A percentile compares a stretch with the other conserved stretches of the same genome.
phyloP scores from a whole-genome alignment of 1,140 invertebrate genomes.

The Ostrea denselamellosa region DNA sequence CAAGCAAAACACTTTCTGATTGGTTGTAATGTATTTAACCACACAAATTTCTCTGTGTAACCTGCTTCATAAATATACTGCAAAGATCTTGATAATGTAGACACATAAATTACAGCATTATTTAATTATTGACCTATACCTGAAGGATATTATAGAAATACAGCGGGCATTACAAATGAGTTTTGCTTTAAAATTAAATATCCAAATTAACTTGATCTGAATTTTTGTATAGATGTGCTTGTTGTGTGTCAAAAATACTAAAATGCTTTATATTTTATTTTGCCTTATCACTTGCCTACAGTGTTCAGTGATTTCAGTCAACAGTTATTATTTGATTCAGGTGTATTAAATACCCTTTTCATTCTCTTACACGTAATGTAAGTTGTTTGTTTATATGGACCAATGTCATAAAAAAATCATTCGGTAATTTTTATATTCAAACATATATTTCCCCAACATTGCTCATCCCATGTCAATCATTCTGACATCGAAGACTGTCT shows the following conservation, averaged over 20 bases:
- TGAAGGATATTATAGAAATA: background rate
- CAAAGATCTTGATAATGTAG: background rate
- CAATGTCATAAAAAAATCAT: background rate
- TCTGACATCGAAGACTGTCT: conserved; percentile 20
- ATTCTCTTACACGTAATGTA: background rate
- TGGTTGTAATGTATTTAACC: conserved; percentile 29
- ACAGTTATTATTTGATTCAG: background rate
- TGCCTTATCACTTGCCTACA: background rate
- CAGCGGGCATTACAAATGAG: conserved; percentile 7
- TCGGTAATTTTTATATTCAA: background rate
- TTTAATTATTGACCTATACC: background rate
- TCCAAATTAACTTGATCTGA: background rate
- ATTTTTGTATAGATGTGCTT: background rate
- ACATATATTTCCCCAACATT: background rate
- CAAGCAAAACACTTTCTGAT: conserved; percentile 20
- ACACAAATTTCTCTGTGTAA: conserved; percentile 8
- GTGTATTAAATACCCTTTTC: background rate
- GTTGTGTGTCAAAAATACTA: background rate
- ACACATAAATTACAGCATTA: background rate
- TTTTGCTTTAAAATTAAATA: background rate
- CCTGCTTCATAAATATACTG: background rate
- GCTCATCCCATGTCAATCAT: conserved; percentile 14
- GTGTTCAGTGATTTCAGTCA: background rate
- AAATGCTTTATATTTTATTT: background rate
- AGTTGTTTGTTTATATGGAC: background rate